Evolutionary conservation across 2,888 invertebrate genomes (phyloP).

Genomic region (Venustoraphidia nigricollis): DNA sequence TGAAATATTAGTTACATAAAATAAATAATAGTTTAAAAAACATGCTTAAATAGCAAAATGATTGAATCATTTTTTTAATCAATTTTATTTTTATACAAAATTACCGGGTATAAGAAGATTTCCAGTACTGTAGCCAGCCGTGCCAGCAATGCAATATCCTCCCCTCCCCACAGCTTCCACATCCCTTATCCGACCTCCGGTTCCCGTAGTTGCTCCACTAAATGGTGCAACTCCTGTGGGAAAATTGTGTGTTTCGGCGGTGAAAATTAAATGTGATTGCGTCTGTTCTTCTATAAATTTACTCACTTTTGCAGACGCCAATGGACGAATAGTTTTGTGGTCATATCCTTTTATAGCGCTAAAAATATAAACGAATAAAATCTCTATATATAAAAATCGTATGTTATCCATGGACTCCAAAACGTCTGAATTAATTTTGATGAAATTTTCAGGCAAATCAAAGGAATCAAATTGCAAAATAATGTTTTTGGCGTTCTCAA

Average conservation of each 20-base stretch:
- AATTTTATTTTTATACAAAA: constrained; percentile 6
- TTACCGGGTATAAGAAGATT: constrained; percentile 78
- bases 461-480: background rate
- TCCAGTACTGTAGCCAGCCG: constrained; percentile 93
- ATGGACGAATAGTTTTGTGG: constrained; percentile 53
- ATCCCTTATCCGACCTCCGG: constrained; percentile 89
- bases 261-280: constrained; percentile 83
- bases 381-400: too few species aligned
- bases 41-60: too few species aligned
- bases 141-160: constrained; percentile 86
- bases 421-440: too few species aligned
- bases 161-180: constrained; percentile 92
- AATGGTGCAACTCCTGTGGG: constrained; percentile 96
- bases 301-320: constrained; percentile 46
- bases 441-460: too few species aligned
- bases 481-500: too few species aligned
- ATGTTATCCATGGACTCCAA: too few species aligned
- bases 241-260: constrained; percentile 98
- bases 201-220: constrained; percentile 95
- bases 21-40: background rate
- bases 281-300: constrained; percentile 34
- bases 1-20: background rate
- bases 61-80: constrained; percentile 2
- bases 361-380: constrained; percentile 16
- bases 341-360: constrained; percentile 79